Base-by-base conservation (phyloP, 2,888 invertebrate genomes). In the Epiblema foenella region DNA sequence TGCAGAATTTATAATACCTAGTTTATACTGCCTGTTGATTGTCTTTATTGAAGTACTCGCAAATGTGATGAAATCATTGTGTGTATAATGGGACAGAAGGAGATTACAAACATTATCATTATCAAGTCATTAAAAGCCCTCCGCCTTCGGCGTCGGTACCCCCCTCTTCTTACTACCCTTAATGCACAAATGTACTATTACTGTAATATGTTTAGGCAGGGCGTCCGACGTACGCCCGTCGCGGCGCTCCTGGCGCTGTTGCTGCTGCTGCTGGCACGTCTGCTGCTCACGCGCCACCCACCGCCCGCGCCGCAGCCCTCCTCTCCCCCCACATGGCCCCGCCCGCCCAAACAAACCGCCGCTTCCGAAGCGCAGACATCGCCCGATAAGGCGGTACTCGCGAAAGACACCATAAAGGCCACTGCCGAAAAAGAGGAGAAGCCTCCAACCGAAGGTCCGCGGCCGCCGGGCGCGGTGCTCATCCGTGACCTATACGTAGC, bases 401-500 rank as follows among this genome's bases (percentile, higher is more conserved):
- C 66, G 29, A 69, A 60, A 37, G 70, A 51, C 57, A 20, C 57
- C 72, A 83, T 86, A 69, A 79, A 83, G 18, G 70, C 73, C 66
- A 10, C 59, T 39, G 17, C 42, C 29, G 37, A 24, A 15, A 33
- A 20, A 11, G 46, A 37, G 42, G 52, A 64, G 52, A 64, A 64
- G 33, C 52, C 37, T 2, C 52, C 37, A 10, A 20, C 52, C 1
- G 64, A 37, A 18, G 56, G 46, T 0, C n/a, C 49, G 46, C 49
- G 46, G 54, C 49, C 54, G 49, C 39, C 65, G 24, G 85, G 90
- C 59, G 89, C 92, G 75, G 88, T 95, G 76, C 88, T 93, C 63
- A 94, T 96, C 12, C 92, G 94, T 77, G 93, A 94, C 74, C 89
- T 96, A 76, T 97, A 97, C 88, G 96, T 95, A 85, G 92, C 95